Evolutionary conservation across 2,113 vertebrate genomes (phyloP), one percentile per base, ranked within the genome.

Genomic region (Baryphthengus martii): DNA sequence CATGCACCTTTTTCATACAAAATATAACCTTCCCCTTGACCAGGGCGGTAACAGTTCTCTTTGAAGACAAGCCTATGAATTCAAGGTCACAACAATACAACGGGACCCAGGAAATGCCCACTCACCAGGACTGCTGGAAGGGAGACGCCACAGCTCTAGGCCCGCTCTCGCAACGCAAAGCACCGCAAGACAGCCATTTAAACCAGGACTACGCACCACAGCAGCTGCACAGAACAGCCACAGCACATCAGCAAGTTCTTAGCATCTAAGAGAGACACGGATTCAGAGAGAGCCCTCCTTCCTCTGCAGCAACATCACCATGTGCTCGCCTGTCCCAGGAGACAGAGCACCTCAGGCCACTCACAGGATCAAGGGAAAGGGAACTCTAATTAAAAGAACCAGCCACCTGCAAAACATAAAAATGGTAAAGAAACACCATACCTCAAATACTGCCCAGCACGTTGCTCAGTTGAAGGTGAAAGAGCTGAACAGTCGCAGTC

Each of bases 51-150:
- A 44, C 1, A 72, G 9, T 11, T 75, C 20, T 37, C 28, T 94
- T 72, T 65, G 53, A 87, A 92, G 70, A 63, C 21, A 78, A 65
- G 31, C 5, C 17, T 75, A 50, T 28, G 40, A 68, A 89, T 87
- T 75, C n/a, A 42, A 81, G 29, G 33, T 78, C 39, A 87, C 52
- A 74, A 1, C 1, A 71, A 67, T 7, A 9, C 39, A 87, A 59
- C 3, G 2, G 3, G 4, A 55, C 12, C 8, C 28, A n/a, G 28
- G 65, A 72, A 81, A 65, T 3, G 4, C 23, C 56, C 1, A 0
- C 53, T 75, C 3, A 5, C 33, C n/a, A 37, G 17, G 26, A 61
- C 44, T 78, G 6, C 49, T 53, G 50, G 29, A 59, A 71, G 15
- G 58, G 29, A 73, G 84, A 71, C 58, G 29, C 55, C 63, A 6